Conservation (phyloP, 2,113 vertebrate species). For the Sminthopsis crassicaudata region DNA sequence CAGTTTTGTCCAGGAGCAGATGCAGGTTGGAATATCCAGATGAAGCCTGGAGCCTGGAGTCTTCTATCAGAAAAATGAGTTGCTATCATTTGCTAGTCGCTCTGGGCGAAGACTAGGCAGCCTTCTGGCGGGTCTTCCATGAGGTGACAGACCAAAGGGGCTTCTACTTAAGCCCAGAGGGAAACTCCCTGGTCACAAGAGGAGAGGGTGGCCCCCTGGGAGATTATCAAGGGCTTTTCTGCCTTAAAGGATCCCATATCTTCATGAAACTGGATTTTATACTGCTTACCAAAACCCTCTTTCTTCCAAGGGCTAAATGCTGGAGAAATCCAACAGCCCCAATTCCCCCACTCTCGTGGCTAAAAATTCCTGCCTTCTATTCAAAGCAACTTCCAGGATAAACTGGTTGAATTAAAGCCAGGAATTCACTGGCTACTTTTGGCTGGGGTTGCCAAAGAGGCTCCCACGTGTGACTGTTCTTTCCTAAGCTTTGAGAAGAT, state of each 20-base stretch:
- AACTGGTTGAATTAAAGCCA: background rate
- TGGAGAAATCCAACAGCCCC: background rate
- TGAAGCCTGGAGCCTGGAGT: background rate
- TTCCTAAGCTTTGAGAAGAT: background rate
- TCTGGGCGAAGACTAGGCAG: background rate
- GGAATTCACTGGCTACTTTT: background rate
- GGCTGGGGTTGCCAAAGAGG: background rate
- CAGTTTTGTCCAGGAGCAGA: background rate
- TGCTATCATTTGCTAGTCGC: background rate
- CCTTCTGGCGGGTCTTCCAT: background rate
- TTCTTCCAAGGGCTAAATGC: background rate
- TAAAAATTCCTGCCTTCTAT: constrained; percentile 9
- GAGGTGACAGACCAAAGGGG: background rate
- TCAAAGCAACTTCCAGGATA: background rate
- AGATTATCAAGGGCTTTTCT: background rate
- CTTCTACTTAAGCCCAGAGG: background rate
- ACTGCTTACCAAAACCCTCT: background rate
- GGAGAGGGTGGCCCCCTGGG: background rate
- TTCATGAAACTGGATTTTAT: background rate
- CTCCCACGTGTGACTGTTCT: background rate
- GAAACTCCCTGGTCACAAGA: background rate
- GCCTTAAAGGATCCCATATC: background rate
- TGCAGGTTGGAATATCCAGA: background rate
- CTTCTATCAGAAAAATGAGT: constrained; percentile 16
- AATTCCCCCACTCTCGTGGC: background rate